These are phyloP conservation scores for Myotis daubentonii DNA, from an alignment of 2,797 vertebrate genomes.

Conservation along the genomic window DNA sequence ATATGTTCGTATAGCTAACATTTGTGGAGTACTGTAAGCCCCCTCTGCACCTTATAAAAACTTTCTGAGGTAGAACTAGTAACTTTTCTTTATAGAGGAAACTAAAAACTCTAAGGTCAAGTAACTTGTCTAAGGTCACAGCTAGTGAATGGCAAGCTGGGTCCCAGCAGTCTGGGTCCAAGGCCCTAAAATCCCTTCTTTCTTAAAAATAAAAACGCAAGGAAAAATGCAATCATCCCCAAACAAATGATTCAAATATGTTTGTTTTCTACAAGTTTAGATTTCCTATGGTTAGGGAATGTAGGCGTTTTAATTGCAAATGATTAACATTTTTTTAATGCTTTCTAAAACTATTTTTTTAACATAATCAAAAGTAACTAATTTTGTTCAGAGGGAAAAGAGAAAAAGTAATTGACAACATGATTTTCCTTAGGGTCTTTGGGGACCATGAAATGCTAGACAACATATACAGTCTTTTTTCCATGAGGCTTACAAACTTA, in stretches of 20 bases:
- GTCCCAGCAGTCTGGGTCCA: not conserved
- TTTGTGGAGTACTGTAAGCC: not conserved
- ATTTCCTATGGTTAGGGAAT: slow-evolving; percentile 27
- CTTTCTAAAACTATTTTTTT: slow-evolving; percentile 40
- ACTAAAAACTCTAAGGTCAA: not conserved
- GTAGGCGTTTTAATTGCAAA: slow-evolving; percentile 27
- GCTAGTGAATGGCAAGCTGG: not conserved
- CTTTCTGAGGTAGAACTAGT: not conserved
- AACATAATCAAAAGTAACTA: slow-evolving; percentile 27
- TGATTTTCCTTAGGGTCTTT: not conserved
- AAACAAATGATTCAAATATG: slow-evolving; percentile 40
- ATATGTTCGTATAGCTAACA: not conserved
- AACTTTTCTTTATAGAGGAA: not conserved
- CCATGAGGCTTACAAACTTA: slow-evolving; percentile 5
- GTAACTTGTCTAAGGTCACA: not conserved
- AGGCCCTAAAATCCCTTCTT: not conserved
- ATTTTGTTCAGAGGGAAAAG: not conserved
- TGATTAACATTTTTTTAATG: not conserved
- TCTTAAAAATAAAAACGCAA: slow-evolving; percentile 18
- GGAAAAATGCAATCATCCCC: not conserved
- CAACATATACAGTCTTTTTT: not conserved
- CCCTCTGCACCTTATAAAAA: not conserved
- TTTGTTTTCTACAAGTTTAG: not conserved
- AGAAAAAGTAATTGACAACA: not conserved
- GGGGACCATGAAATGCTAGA: not conserved